phyloP scores from a whole-genome alignment of 2,888 invertebrate species.

The Microctonus hyperodae region DNA sequence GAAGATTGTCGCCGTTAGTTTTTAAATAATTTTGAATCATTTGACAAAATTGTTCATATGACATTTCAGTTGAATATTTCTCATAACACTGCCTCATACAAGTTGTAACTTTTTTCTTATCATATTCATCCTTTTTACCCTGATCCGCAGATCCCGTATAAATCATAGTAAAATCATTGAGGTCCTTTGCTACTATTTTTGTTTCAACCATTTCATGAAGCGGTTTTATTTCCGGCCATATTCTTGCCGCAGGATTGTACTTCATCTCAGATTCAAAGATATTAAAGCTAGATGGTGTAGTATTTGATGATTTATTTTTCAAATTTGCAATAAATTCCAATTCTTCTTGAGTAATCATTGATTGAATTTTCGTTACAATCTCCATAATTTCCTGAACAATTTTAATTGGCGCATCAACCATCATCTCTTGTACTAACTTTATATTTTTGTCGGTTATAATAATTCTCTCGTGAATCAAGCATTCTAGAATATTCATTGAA shows the following conservation, averaged over 20 bases:
- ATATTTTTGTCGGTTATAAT: conserved; percentile 68
- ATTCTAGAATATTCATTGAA: conserved; percentile 68
- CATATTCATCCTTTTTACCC: conserved; percentile 61
- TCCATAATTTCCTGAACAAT: conserved; percentile 69
- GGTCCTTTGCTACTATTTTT: conserved; percentile 38
- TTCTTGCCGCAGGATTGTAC: conserved; percentile 44
- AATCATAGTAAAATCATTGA: conserved; percentile 52
- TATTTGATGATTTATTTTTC: conserved; percentile 27
- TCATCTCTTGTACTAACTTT: conserved; percentile 67
- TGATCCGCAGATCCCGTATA: conserved; percentile 33
- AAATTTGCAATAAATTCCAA: conserved; percentile 45
- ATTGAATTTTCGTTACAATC: conserved; percentile 61
- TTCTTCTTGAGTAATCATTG: conserved; percentile 46
- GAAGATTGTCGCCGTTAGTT: conserved; percentile 67
- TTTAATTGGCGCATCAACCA: conserved; percentile 68
- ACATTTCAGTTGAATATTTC: conserved; percentile 62
- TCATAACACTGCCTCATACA: conserved; percentile 57
- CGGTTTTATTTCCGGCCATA: conserved; percentile 51
- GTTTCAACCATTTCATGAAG: conserved; percentile 50
- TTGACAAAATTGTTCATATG: conserved; percentile 69
- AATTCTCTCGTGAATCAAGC: conserved; percentile 70
- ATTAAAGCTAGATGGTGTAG: conserved; percentile 26
- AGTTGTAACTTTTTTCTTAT: conserved; percentile 66
- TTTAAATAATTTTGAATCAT: conserved; percentile 70
- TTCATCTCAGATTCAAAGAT: conserved; percentile 49